Evolutionary conservation across 2,888 invertebrate genomes (phyloP).

Genomic region (Aphodius sticticus): DNA sequence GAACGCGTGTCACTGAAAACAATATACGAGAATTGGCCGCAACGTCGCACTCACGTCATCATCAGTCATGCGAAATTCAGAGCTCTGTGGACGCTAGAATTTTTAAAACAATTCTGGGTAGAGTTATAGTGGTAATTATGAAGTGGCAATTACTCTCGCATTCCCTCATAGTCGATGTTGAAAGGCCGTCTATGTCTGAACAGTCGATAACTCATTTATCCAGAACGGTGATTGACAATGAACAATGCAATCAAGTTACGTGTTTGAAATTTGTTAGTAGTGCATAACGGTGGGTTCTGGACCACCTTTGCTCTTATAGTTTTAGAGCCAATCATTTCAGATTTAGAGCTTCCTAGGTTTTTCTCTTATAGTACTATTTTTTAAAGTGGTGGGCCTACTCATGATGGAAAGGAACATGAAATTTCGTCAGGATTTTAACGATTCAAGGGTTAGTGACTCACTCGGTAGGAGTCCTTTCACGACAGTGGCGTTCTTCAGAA

Average conservation of each 20-base stretch:
- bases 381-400: background rate
- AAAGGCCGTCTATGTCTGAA: background rate
- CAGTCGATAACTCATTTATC: background rate
- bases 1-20: background rate
- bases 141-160: no score
- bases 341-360: no score
- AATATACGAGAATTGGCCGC: background rate
- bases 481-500: conserved; percentile 17
- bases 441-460: background rate
- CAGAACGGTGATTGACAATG: background rate
- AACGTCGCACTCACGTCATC: background rate
- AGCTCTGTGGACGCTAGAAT: background rate
- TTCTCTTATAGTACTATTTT: background rate
- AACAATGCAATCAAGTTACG: background rate
- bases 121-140: no score
- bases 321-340: no score
- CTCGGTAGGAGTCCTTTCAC: background rate
- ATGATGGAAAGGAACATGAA: background rate
- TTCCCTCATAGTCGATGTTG: no score
- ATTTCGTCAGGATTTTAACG: background rate
- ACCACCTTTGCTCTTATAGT: no score
- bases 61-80: background rate
- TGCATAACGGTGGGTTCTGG: no score
- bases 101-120: background rate
- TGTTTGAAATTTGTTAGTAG: background rate